These are phyloP conservation scores for Girardinichthys multiradiatus DNA, from an alignment of 2,113 vertebrate genomes.

Conservation along the genomic window DNA sequence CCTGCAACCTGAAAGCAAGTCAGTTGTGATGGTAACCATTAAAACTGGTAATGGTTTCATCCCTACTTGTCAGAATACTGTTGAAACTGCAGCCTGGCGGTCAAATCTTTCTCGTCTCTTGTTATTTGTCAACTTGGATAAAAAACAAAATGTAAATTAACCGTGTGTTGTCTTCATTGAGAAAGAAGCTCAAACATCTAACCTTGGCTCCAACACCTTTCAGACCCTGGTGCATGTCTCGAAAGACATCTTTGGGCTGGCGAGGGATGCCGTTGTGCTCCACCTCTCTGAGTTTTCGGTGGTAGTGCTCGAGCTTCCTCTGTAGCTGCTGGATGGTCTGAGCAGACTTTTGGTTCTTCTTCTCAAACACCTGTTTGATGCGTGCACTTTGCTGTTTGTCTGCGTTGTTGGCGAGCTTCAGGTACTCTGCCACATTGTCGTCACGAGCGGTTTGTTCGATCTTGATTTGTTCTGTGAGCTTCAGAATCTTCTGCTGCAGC, in stretches of 20 bases:
- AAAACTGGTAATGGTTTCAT: too few species aligned
- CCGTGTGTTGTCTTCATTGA: background rate
- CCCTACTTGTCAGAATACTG: too few species aligned
- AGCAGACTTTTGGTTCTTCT: slow-evolving; percentile 98
- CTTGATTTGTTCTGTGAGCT: slow-evolving; percentile 97
- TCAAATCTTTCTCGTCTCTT: background rate
- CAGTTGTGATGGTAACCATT: too few species aligned
- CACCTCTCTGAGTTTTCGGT: slow-evolving; percentile 91
- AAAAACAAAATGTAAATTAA: background rate
- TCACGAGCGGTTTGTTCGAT: slow-evolving; percentile 96
- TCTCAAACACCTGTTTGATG: slow-evolving; percentile 98
- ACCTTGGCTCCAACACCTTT: slow-evolving; percentile 98
- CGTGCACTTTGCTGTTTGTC: slow-evolving; percentile 97
- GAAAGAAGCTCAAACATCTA: slow-evolving; percentile 17
- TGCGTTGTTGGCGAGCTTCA: slow-evolving; percentile 94
- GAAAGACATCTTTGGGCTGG: slow-evolving; percentile 94
- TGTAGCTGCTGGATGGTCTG: slow-evolving; percentile 96
- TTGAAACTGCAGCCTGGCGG: too few species aligned
- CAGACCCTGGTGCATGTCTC: slow-evolving; percentile 97
- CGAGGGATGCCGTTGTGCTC: slow-evolving; percentile 95
- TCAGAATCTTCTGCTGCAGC: slow-evolving; percentile 96
- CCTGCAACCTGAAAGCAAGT: too few species aligned
- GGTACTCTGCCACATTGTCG: slow-evolving; percentile 96
- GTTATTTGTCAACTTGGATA: background rate
- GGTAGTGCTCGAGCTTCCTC: slow-evolving; percentile 95